Percentiles rank a stretch among this genome's conserved stretches.
Evolutionary conservation across 2,113 vertebrate species (phyloP).

Genomic region (Thalassarche chlororhynchos): DNA sequence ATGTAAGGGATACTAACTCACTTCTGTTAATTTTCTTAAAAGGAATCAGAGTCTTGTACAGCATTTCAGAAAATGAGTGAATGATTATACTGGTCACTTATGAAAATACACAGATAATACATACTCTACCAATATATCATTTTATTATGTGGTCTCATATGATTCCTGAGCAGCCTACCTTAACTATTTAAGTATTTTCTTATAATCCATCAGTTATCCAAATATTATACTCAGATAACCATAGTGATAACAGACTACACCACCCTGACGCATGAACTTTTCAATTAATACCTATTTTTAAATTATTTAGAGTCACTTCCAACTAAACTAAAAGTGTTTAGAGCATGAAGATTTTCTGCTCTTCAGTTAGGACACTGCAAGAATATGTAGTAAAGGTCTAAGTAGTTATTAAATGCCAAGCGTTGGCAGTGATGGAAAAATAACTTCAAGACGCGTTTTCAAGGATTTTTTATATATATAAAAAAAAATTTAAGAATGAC

Average conservation of each 20-base stretch:
- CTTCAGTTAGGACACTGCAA: background rate
- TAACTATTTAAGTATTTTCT: background rate
- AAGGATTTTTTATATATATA: background rate
- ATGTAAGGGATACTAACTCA: background rate
- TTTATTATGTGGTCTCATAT: background rate
- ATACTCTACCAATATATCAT: background rate
- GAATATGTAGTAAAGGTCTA: background rate
- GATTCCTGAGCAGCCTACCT: background rate
- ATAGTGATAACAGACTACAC: background rate
- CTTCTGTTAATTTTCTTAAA: background rate
- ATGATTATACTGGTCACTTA: background rate
- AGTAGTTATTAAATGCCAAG: background rate
- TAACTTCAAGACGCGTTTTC: background rate
- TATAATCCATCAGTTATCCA: background rate
- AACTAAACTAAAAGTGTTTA: background rate
- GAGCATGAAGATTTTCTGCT: background rate
- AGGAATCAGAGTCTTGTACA: background rate
- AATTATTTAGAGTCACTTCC: background rate
- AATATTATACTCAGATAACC: background rate
- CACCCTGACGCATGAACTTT: rapidly evolving
- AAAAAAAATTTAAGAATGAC: background rate
- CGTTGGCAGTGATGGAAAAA: background rate
- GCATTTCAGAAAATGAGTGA: background rate
- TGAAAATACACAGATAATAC: background rate
- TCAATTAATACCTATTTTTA: background rate